phyloP scores from a whole-genome alignment of 2,888 invertebrate species.

The Bombylius major region DNA sequence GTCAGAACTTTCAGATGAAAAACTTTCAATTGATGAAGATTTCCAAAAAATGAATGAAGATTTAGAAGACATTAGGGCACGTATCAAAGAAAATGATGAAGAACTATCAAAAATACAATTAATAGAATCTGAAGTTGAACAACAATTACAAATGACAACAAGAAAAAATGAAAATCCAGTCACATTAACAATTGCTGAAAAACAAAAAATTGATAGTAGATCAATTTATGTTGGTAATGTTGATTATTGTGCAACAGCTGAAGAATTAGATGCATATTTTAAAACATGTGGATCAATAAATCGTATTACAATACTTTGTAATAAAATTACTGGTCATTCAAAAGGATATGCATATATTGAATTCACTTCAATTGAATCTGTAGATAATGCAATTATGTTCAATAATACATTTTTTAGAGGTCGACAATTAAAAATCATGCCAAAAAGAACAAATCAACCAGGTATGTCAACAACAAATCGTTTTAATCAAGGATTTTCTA shows the following conservation, averaged over 20 bases:
- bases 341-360: slow-evolving; percentile 97
- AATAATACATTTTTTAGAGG: slow-evolving; percentile 92
- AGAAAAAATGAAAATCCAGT: slow-evolving; percentile 47
- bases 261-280: slow-evolving; percentile 91
- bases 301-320: slow-evolving; percentile 90
- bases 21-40: too few species aligned
- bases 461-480: slow-evolving; percentile 84
- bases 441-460: slow-evolving; percentile 90
- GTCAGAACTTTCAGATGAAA: too few species aligned
- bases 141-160: slow-evolving; percentile 84
- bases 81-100: slow-evolving; percentile 93
- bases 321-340: slow-evolving; percentile 93
- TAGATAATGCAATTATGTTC: slow-evolving; percentile 89
- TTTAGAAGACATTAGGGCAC: slow-evolving; percentile 82
- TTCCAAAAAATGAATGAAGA: slow-evolving; percentile 48
- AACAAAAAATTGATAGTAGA: slow-evolving; percentile 85
- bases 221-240: slow-evolving; percentile 88
- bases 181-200: slow-evolving; percentile 71
- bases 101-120: slow-evolving; percentile 92
- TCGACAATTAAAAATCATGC: slow-evolving; percentile 89
- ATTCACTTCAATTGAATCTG: slow-evolving; percentile 89
- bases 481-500: slow-evolving; percentile 48
- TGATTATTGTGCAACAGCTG: slow-evolving; percentile 93
- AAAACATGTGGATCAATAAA: slow-evolving; percentile 95
- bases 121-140: slow-evolving; percentile 88